These are phyloP conservation scores for Hyperoodon ampullatus DNA, from an alignment of 2,113 vertebrate species.

Conservation along the genomic window DNA sequence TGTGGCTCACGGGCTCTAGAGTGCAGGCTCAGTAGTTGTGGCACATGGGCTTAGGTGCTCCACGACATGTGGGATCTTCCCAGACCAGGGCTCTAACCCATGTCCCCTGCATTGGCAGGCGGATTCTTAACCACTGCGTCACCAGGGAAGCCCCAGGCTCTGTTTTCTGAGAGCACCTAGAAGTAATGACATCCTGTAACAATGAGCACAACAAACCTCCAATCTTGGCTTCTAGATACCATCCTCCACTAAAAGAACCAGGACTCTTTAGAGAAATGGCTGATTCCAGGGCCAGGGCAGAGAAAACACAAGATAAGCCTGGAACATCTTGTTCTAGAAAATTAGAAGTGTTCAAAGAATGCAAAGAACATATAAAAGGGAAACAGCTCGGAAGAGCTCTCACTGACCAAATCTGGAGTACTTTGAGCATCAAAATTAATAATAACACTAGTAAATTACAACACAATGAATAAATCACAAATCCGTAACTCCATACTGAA, in stretches of 20 bases:
- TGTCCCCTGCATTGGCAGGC: no score
- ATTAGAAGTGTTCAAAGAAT: not conserved
- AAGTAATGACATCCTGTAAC: not conserved
- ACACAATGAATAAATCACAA: not conserved
- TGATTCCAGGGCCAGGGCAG: not conserved
- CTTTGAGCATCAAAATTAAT: not conserved
- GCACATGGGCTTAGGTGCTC: no score
- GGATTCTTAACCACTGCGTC: no score
- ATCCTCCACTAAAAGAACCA: not conserved
- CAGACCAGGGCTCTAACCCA: no score
- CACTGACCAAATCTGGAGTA: not conserved
- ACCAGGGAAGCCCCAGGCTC: not conserved
- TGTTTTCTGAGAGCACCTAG: not conserved
- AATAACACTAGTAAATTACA: not conserved
- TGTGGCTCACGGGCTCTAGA: no score
- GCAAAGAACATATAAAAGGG: not conserved
- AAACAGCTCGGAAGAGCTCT: not conserved
- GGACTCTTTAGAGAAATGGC: not conserved
- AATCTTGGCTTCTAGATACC: constrained; percentile 4
- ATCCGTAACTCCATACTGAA: not conserved
- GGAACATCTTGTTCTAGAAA: not conserved
- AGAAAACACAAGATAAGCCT: not conserved
- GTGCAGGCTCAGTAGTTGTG: no score
- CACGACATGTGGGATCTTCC: no score
- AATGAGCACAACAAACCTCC: not conserved